Evolutionary conservation across 2,113 vertebrate species (phyloP), one percentile per base, ranked within the genome.

Genomic region (Strix aluco): DNA sequence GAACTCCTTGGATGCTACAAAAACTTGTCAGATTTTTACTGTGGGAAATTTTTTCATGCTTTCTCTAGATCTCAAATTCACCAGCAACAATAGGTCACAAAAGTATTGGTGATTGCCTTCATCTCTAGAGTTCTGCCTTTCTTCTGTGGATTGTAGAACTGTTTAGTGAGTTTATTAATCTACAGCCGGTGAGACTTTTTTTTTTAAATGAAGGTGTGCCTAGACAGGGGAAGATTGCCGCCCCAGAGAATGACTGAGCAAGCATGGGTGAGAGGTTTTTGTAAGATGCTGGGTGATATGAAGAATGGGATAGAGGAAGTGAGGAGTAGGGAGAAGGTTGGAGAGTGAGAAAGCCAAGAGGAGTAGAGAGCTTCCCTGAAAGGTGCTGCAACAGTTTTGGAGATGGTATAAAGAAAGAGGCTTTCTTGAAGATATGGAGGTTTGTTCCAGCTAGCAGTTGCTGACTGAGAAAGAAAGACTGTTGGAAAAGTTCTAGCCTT

Each of bases 281-380:
- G 5, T 51, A 29, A 46, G 47, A 1, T 2, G 5, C 17, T 74
- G 32, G 29, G 5, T 61, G 29, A 5, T 36, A 22, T 0, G 3
- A 51, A 51, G 27, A 25, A 29, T 3, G 9, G 19, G 9, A 8
- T 0, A 36, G n/a, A 79, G 36, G 8, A 38, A 2, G 2, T 2
- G 5, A 44, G 25, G 7, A 27, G 34, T 2, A 20, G 9, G 7
- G 9, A 15, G 36, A 29, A 74, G 15, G 8, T 0, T 93, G 11
- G 12, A 26, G 42, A 38, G 11, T 13, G 2, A 63, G 21, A 54
- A 71, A 12, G 1, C 40, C 30, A n/a, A 74, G 36, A 69, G 20
- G 6, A 63, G 8, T 1, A 25, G 11, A 18, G 14, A 13, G 22
- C 0, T 58, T 13, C 1, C 5, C 0, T 82, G 21, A 0, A 30